A percentile compares a stretch with the other conserved stretches of the same genome.
phyloP scores from a whole-genome alignment of 2,888 invertebrate species.

The Andricus curvator region DNA sequence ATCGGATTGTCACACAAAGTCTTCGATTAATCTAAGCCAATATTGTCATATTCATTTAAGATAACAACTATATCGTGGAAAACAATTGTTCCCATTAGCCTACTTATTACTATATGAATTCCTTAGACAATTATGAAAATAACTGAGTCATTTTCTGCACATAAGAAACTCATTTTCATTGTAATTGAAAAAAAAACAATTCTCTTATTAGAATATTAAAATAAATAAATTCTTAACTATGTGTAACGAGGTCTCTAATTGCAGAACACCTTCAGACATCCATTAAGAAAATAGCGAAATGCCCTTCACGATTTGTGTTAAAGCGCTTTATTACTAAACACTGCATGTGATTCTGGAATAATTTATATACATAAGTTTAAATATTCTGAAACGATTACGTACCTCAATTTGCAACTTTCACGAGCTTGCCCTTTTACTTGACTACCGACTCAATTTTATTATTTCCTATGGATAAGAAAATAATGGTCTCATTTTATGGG shows the following conservation, averaged over 20 bases:
- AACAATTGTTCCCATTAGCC: neutral
- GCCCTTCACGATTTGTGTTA: neutral
- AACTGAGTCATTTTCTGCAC: neutral
- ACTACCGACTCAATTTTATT: conserved; percentile 26
- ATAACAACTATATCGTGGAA: neutral
- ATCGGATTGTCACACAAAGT: neutral
- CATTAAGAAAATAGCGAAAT: neutral
- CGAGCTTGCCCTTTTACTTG: conserved; percentile 27
- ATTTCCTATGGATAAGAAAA: conserved; percentile 23
- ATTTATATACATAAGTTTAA: neutral
- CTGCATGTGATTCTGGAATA: neutral
- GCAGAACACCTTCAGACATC: neutral
- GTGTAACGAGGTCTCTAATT: neutral
- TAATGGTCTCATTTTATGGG: neutral
- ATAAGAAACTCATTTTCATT: neutral
- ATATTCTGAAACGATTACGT: conserved; percentile 30
- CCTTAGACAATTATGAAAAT: neutral
- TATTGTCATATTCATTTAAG: too few relatives aligned
- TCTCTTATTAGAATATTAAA: neutral
- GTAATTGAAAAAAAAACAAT: neutral
- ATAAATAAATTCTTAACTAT: conserved; percentile 4
- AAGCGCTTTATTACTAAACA: neutral
- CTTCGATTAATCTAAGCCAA: neutral
- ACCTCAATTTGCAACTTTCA: conserved; percentile 34
- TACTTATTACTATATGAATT: neutral